Conservation (phyloP, 37 sponge, comb jelly and placozoan genomes). For the Mnemiopsis leidyi region DNA sequence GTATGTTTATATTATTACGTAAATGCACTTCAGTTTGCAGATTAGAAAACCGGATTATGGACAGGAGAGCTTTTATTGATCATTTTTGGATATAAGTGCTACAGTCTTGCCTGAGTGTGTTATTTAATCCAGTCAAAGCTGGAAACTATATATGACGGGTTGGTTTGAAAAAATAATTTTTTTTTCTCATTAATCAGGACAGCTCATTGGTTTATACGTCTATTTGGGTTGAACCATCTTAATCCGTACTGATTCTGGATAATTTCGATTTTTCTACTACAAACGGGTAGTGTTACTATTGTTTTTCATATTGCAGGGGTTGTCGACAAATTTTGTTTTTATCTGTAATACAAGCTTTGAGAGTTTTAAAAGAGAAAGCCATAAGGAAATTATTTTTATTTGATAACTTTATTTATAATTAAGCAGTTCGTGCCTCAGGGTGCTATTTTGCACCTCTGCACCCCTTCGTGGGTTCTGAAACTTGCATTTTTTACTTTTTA, state of each 20-base stretch:
- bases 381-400: conserved; percentile 21
- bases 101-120: no score
- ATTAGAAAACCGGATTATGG: no score
- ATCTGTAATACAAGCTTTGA: not conserved
- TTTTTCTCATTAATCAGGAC: no score
- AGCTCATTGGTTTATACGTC: no score
- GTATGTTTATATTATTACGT: not conserved
- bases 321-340: not conserved
- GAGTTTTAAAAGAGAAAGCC: conserved; percentile 7
- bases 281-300: not conserved
- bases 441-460: not conserved
- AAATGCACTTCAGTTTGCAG: not conserved
- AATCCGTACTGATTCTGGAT: not conserved
- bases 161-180: no score
- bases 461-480: not conserved
- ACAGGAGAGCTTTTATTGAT: no score
- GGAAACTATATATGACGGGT: no score
- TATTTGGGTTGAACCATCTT: not conserved
- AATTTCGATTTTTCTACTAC: not conserved
- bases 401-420: not conserved
- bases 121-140: no score
- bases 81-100: no score
- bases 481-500: not conserved
- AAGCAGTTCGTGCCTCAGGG: not conserved
- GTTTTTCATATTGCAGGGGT: not conserved